A percentile compares a stretch with the other conserved stretches of the same genome.
phyloP scores from a whole-genome alignment of 37 sponge, comb jelly and placozoan species.

The Oopsacas minuta region DNA sequence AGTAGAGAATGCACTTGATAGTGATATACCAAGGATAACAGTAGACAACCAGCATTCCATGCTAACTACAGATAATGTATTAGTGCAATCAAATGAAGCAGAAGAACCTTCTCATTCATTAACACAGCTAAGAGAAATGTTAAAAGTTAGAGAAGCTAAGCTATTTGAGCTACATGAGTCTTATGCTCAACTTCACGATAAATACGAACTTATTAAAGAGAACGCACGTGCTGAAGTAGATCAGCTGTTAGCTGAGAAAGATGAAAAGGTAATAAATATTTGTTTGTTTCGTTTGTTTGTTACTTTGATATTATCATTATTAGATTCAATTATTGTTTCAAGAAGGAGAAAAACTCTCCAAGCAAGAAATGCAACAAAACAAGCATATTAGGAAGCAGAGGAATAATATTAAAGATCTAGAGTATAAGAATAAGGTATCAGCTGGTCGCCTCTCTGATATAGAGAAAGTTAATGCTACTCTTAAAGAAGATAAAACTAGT shows the following conservation, averaged over 20 bases:
- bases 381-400: neutral
- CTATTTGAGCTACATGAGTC: neutral
- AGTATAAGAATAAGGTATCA: neutral
- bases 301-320: neutral
- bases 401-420: neutral
- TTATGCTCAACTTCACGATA: neutral
- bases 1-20: neutral
- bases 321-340: conserved; percentile 2
- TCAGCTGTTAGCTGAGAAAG: neutral
- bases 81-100: neutral
- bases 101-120: neutral
- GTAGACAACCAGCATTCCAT: neutral
- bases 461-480: neutral
- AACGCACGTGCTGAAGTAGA: neutral
- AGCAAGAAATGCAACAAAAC: neutral
- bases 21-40: neutral
- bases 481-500: neutral
- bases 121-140: neutral
- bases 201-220: neutral
- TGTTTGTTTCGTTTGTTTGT: no score
- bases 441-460: neutral
- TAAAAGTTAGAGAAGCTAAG: neutral
- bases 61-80: neutral
- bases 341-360: neutral
- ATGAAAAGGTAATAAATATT: neutral